Percentiles rank a stretch among this genome's conserved stretches.
Evolutionary conservation across 2,797 vertebrate species (phyloP).

Genomic region (Babyrousa celebensis): DNA sequence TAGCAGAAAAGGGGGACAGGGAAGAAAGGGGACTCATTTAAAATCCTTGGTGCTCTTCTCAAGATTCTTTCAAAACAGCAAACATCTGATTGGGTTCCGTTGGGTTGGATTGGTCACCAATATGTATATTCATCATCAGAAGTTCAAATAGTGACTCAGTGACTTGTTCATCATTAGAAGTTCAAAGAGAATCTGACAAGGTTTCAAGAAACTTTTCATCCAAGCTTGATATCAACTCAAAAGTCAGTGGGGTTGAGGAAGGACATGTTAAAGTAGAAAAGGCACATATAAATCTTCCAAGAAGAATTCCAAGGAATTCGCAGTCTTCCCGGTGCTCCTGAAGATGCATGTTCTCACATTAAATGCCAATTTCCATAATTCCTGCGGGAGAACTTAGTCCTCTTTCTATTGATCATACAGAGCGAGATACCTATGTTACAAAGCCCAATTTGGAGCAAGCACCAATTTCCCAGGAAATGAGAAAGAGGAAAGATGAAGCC

Average conservation of each 20-base stretch:
- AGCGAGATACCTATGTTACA: neutral
- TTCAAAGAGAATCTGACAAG: conserved; percentile 50
- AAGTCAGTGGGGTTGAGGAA: neutral
- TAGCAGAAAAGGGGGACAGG: neutral
- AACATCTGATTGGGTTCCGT: neutral
- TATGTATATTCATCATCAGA: neutral
- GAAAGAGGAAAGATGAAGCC: neutral
- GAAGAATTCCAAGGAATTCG: conserved; percentile 53
- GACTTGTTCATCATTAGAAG: neutral
- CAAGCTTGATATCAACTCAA: neutral
- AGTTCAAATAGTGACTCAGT: conserved; percentile 20
- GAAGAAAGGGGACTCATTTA: conserved; percentile 1
- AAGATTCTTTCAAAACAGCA: conserved; percentile 43
- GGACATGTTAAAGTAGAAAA: neutral
- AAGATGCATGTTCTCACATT: neutral
- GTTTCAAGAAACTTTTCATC: neutral
- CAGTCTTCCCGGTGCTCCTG: neutral
- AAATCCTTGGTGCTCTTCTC: conserved; percentile 42
- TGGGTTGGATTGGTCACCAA: conserved; percentile 36
- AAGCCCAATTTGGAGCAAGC: conserved; percentile 42
- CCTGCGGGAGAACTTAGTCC: neutral
- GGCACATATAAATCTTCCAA: neutral
- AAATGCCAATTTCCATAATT: neutral
- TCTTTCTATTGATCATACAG: neutral
- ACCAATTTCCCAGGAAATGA: neutral